These are phyloP conservation scores for Callosobruchus maculatus DNA, from an alignment of 2,888 invertebrate genomes.

Conservation along the genomic window DNA sequence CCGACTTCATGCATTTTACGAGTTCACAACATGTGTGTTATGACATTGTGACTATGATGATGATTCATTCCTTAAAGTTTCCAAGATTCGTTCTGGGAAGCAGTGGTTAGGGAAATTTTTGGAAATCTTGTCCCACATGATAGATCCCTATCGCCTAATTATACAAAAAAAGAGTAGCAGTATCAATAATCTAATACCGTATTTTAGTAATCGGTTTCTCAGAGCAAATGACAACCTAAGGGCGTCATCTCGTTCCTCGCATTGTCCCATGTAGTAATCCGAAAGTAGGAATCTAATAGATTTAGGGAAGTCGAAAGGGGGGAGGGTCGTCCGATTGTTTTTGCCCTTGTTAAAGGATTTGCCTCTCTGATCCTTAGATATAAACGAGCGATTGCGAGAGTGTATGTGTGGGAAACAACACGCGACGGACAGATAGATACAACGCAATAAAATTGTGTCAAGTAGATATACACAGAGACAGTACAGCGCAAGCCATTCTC, in stretches of 20 bases:
- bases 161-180: no score
- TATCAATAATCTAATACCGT: no score
- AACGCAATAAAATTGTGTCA: background rate
- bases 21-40: no score
- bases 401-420: slow-evolving; percentile 45
- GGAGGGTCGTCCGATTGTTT: slow-evolving; percentile 42
- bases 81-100: no score
- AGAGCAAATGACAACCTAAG: background rate
- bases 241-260: slow-evolving; percentile 11
- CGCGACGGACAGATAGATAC: slow-evolving; percentile 24
- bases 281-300: slow-evolving; percentile 19
- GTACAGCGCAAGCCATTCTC: no score
- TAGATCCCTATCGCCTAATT: no score
- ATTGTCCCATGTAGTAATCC: slow-evolving; percentile 6
- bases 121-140: no score
- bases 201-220: no score
- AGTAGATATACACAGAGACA: background rate
- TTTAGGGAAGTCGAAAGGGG: slow-evolving; percentile 13
- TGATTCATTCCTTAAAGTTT: no score
- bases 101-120: no score
- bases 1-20: no score
- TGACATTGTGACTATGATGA: no score
- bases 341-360: slow-evolving; percentile 50
- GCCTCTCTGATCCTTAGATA: slow-evolving; percentile 40
- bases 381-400: background rate